Evolutionary conservation across 92 coral and sea anemone species (phyloP), one percentile per base, ranked within the genome.

Genomic region (Phenganax marumi): DNA sequence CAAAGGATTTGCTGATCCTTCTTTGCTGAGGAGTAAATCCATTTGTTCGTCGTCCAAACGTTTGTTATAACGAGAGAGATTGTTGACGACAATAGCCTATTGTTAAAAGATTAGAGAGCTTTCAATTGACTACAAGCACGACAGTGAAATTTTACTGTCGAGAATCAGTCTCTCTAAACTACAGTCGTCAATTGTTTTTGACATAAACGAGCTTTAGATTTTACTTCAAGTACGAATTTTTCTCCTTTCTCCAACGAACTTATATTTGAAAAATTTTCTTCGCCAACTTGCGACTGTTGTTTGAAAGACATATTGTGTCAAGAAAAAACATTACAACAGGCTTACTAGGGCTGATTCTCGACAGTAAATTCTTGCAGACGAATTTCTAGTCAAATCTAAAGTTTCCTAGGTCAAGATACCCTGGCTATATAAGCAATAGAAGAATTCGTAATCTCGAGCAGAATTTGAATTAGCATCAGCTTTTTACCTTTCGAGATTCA

Each of bases 1-100:
- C 63, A 96, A 74, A 6, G 99, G 99, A 57, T 96, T 96, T 6
- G 97, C 93, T 11, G 99, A 96, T 7, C 99, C 99, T 73, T 93
- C 86, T 87, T 96, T 96, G 73, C 91, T 89, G 53, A 96, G 70
- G 19, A 96, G 76, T 58, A 90, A 78, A 3, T 90, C 84, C 99
- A 93, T 96, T 85, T 96, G 99, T 26, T 93, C 89, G 4, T 89
- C 92, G 81, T 96, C 99, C 72, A 96, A 87, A 16, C 99, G 97
- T 79, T 96, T 96, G 81, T 92, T 96, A 88, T 96, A 96, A 84
- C 69, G 91, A 83, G 92, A 89, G 56, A 96, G 84, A n/a, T 89
- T 95, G 77, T 95, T 95, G 84, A 92, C 97, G 4, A 95, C 98
- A 19, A 95, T 95, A 3, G 93, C 93, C 98, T 95, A 86, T 33